A percentile compares a stretch with the other conserved stretches of the same genome.
phyloP scores from a whole-genome alignment of 1,140 invertebrate species.

The Neotoxoptera formosana region DNA sequence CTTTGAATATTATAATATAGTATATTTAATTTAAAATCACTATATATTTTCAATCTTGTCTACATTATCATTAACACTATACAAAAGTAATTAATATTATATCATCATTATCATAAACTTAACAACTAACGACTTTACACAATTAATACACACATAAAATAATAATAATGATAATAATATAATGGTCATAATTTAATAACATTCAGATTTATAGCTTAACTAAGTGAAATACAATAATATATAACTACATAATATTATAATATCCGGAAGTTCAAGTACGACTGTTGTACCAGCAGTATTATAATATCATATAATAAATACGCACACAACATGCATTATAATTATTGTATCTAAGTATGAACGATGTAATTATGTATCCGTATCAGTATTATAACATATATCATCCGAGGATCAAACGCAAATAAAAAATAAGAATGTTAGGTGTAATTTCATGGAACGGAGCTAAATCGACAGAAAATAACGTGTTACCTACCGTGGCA shows the following conservation, averaged over 20 bases:
- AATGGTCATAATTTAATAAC: not conserved
- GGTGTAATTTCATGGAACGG: not conserved
- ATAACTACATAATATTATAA: not conserved
- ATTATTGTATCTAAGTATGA: not conserved
- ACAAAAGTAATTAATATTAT: not conserved
- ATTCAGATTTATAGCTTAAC: not conserved
- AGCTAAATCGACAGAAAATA: not conserved
- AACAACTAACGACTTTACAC: not conserved
- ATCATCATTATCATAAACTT: not conserved
- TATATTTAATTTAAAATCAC: constrained; percentile 39
- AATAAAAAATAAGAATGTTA: not conserved
- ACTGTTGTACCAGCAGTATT: not conserved
- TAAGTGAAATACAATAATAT: not conserved
- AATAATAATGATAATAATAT: not conserved
- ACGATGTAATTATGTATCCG: not conserved
- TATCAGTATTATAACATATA: not conserved
- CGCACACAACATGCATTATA: not conserved
- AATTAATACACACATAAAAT: constrained; percentile 2
- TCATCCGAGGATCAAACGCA: not conserved
- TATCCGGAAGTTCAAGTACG: not conserved
- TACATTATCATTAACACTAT: constrained; percentile 27
- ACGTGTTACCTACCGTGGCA: not conserved
- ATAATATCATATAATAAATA: constrained; percentile 2
- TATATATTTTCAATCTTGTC: constrained; percentile 27
- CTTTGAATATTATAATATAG: not conserved